Conservation (phyloP, 2,888 invertebrate species). For the Cryptophagus acutangulus region DNA sequence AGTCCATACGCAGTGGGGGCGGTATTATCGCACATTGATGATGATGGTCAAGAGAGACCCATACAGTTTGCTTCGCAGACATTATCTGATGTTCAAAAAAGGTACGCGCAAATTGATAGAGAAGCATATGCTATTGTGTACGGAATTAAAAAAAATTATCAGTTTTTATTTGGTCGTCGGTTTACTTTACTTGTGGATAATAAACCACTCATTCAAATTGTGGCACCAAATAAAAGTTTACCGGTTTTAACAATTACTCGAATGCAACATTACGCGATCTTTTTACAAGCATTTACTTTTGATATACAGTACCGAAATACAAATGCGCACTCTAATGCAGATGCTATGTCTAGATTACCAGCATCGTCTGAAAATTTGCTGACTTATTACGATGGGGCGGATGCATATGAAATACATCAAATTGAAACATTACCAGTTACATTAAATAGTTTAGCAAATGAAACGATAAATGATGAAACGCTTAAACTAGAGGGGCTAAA, state of each 20-base stretch:
- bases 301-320: conserved; percentile 2
- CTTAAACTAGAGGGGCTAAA: neutral
- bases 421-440: conserved; percentile 4
- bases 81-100: conserved; percentile 10
- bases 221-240: conserved; percentile 5
- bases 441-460: neutral
- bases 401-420: neutral
- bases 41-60: conserved; percentile 16
- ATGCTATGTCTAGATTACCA: conserved; percentile 5
- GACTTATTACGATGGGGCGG: neutral
- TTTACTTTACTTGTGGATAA: conserved; percentile 15
- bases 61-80: conserved; percentile 17
- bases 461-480: neutral
- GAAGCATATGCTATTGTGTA: conserved; percentile 18
- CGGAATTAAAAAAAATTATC: conserved; percentile 16
- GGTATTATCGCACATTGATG: conserved; percentile 15
- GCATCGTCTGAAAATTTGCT: neutral
- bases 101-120: conserved; percentile 19
- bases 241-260: neutral
- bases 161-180: conserved; percentile 7
- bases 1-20: conserved; percentile 15
- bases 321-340: neutral
- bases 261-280: conserved; percentile 13
- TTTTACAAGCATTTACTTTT: conserved; percentile 11
- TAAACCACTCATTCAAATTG: conserved; percentile 7